Evolutionary conservation across 1,140 invertebrate genomes (phyloP), one percentile per base, ranked within the genome.

Genomic region (Drosophila fuyamai): DNA sequence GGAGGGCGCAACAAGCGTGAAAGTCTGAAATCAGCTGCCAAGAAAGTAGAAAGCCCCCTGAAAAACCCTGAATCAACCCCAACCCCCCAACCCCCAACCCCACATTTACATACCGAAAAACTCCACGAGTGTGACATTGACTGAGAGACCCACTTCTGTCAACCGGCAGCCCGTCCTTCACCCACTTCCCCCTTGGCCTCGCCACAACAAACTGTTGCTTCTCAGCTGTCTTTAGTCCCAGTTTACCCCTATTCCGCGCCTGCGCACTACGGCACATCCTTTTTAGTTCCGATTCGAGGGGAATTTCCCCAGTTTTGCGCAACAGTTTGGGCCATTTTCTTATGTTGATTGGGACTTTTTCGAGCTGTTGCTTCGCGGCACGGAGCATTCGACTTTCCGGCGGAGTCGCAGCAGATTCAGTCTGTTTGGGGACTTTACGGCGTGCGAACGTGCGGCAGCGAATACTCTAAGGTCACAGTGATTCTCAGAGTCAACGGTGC

Each of bases 341-440:
- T 77, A 70, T 76, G 76, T 74, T 78, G 43, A 71, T 61, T 61
- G 75, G 81, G 76, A 88, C 32, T 67, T 83, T 88, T 71, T 48
- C 72, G 79, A 88, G 83, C 83, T 88, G 83, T 88, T 88, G 83
- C 83, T 88, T 88, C 84, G 84, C 79, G 54, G 74, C 65, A 54
- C 47, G 56, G 44, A 41, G 41, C 63, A 38, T 60, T 60, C 67
- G 68, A 48, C 56, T 61, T 77, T 70, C 79, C 56, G 61, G 41
- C 57, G 57, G 67, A 67, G 67, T 67, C 61, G 29, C 68, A 56
- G 29, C 68, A 53, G 67, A 53, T 72, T 88, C 82, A 88, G 83
- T 88, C 84, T 88, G 84, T 88, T 88, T 89, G 60, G 81, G 84
- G 84, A 84, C 84, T 88, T 88, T 78, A 89, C 54, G 63, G 76